Evolutionary conservation across 2,888 invertebrate species (phyloP), one percentile per base, ranked within the genome.

Genomic region (Platycheirus albimanus): DNA sequence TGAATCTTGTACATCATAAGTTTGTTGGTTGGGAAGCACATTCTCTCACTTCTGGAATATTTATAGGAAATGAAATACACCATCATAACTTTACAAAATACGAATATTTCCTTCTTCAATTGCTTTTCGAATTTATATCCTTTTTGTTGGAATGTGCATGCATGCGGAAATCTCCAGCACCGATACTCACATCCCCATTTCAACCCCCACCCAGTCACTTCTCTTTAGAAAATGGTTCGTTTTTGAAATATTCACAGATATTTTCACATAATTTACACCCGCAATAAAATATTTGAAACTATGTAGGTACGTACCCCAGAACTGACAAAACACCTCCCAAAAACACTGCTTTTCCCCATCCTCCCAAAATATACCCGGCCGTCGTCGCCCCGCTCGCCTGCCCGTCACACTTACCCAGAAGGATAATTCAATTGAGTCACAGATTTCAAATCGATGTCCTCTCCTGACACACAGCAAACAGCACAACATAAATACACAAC

Each of bases 251-350:
- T 69, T 67, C 72, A 63, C 71, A 77, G 56, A 83, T 83, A 72
- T 77, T 69, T 77, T 72, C 83, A 78, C 78, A 78, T 83, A 78
- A 83, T 83, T 83, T 78, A 78, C 83, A 78, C 83, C 83, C 72
- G 78, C 72, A 83, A 78, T 74, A 83, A 79, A 83, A 78, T 83
- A 83, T 83, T 83, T 69, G 83, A 77, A 83, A 83, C 83, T 83
- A 83, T 79, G 67, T 83, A 45, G 11, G 58, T 30, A 45, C n/a
- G n/a, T n/a, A n/a, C n/a, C 45, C 64, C 19, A 51, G 49, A 64
- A 56, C 64, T 56, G 70, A 74, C 69, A 33, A 58, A 28, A 72
- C 47, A 71, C 13, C 45, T 3, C 19, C 30, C 5, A 13, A 51
- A 41, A 52, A 41, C 7, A 19, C 11, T 33, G 33, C 11, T 28